Evolutionary conservation across 1,140 invertebrate species (phyloP), one percentile per base, ranked within the genome.

Genomic region (Akabosia matsudoensis): DNA sequence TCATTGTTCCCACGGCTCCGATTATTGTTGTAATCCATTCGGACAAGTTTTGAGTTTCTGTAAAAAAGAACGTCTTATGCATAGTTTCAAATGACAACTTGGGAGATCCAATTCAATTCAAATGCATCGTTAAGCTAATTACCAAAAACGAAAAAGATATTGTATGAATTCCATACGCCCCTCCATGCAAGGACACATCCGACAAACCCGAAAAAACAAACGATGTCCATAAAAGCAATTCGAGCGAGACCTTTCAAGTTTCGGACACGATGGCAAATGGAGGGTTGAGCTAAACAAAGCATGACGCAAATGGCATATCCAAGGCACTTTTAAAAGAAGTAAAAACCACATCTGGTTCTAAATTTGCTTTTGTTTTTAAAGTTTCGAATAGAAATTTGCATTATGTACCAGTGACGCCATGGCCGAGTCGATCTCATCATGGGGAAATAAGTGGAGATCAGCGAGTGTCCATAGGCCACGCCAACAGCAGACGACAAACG

Each of bases 101-200:
- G n/a, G n/a, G n/a, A n/a, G n/a, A n/a, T n/a, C n/a, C n/a, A n/a
- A n/a, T n/a, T n/a, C n/a, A n/a, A n/a, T n/a, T n/a, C n/a, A n/a
- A n/a, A n/a, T n/a, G n/a, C n/a, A n/a, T n/a, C n/a, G n/a, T n/a
- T n/a, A n/a, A 70, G 22, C 22, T 51, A 4, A 45, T 80, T 83
- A 90, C 90, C 87, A 86, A 92, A 91, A 70, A 93, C 87, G 56
- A 94, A 86, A 84, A 92, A 93, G n/a, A 91, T 85, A 83, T 95
- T 91, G 0, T 93, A 86, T 24, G 92, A 82, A 75, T 88, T 91
- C 93, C 93, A 95, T 33, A 94, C 88, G 4, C 93, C 93, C 64
- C 93, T 87, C 93, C 93, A 95, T 0, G 93, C 90, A 84, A 94
- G 94, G 31, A 95, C 90, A 0, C 92, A 93, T 2, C 92, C 92